Base-by-base conservation (phyloP, 2,113 vertebrate genomes). In the Notothenia coriiceps region DNA sequence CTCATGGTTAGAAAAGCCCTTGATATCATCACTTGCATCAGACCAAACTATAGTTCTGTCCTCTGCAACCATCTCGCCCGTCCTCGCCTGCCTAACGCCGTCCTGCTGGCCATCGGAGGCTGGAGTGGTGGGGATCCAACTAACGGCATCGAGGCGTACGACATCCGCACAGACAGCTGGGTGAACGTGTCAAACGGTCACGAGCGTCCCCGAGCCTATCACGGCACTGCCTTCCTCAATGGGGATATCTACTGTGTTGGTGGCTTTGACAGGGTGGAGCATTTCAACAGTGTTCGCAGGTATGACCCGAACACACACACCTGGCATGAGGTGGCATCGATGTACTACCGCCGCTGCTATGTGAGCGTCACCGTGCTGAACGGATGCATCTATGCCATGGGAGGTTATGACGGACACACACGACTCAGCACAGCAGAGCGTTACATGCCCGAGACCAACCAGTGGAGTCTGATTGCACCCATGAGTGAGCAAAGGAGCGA, bases 71-170 rank as follows among this genome's bases (percentile, higher is more conserved):
- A 2, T 10, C 0, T 74, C 0, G 20, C 17, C 14, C 78, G 80
- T 4, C 86, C 86, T 29, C 87, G 91, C 46, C 63, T 91, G 10
- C 91, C 89, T 9, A n/a, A 12, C 2, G 33, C 55, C 29, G 0
- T 92, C 62, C 46, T 91, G 1, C 44, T 92, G 57, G 88, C 86
- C 5, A 64, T 79, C 1, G 91, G 89, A 5, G 86, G 89, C 43
- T 87, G 79, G 84, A 80, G 52, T 0, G 47, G 0, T 0, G 10
- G 3, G 0, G 2, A 61, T n/a, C 62, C 72, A 2, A 79, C 63
- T 1, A 78, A 87, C 1, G 2, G 0, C 67, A 89, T 88, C 0
- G 83, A 91, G 62, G 78, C 77, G 0, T 92, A 91, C 0, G 61
- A 89, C 17, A 0, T 52, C 43, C 55, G 29, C 0, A 20, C 67